phyloP scores from a whole-genome alignment of 2,888 invertebrate genomes.

The Erpobdella octoculata region DNA sequence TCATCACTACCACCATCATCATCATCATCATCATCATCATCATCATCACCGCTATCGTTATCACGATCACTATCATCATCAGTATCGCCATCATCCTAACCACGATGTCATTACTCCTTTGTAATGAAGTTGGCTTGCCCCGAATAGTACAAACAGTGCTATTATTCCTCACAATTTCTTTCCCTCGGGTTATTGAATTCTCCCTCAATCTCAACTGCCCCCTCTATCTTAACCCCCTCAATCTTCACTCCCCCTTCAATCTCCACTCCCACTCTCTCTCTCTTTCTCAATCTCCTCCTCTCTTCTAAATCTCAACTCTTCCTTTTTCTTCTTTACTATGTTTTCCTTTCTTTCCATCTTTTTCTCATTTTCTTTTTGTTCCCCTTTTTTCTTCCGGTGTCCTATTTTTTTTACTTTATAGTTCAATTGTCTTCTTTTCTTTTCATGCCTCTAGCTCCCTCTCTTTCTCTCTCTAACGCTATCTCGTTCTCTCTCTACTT shows the following conservation, averaged over 20 bases:
- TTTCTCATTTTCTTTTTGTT: not conserved
- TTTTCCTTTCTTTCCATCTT: not conserved
- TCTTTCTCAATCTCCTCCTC: not conserved
- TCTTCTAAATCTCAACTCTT: not conserved
- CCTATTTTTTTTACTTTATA: no score
- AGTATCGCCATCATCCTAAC: not conserved
- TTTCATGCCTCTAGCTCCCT: no score
- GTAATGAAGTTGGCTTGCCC: no score
- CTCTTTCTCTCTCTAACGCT: no score
- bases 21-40: slow-evolving; percentile 23
- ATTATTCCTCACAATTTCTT: not conserved
- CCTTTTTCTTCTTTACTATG: not conserved
- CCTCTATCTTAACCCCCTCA: not conserved
- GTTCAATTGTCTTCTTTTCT: no score
- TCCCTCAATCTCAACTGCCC: not conserved
- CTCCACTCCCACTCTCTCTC: not conserved
- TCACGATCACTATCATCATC: slow-evolving; percentile 8
- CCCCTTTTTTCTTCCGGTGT: no score
- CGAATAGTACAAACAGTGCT: not conserved
- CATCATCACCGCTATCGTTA: slow-evolving; percentile 25
- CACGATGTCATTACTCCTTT: no score
- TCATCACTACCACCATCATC: slow-evolving; percentile 11
- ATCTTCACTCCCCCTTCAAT: not conserved
- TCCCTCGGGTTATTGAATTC: slow-evolving; percentile 3
- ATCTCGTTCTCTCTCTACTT: no score